Evolutionary conservation across 1,140 invertebrate species (phyloP).

Genomic region (Drepana arcuata): DNA sequence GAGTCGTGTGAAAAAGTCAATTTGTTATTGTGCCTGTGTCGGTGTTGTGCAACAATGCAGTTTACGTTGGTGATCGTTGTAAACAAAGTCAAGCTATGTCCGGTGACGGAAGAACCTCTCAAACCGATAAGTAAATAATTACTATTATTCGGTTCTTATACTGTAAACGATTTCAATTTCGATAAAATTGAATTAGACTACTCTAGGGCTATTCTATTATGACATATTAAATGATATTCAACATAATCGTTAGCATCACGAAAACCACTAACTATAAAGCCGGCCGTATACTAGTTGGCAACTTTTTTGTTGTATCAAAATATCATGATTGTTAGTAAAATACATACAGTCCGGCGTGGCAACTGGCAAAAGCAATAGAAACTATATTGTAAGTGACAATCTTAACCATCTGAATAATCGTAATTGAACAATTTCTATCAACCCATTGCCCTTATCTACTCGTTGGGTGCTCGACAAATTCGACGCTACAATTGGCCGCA

Average conservation of each 20-base stretch:
- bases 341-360: too few species aligned
- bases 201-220: too few species aligned
- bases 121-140: constrained; percentile 54
- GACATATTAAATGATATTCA: too few species aligned
- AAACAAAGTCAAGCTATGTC: constrained; percentile 58
- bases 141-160: too few species aligned
- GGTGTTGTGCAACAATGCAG: constrained; percentile 48
- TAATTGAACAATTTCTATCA: constrained; percentile 60
- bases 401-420: constrained; percentile 53
- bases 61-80: constrained; percentile 63
- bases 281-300: too few species aligned
- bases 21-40: constrained; percentile 25
- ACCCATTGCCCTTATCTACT: constrained; percentile 49
- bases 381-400: constrained; percentile 49
- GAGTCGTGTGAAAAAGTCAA: constrained; percentile 40
- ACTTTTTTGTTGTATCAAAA: too few species aligned
- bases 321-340: too few species aligned
- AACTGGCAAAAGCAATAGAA: constrained; percentile 25
- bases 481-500: constrained; percentile 31
- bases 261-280: too few species aligned
- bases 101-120: constrained; percentile 41
- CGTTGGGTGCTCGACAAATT: constrained; percentile 20
- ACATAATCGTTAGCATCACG: too few species aligned
- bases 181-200: too few species aligned
- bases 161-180: too few species aligned